Evolutionary conservation across 2,888 invertebrate genomes (phyloP).

Genomic region (Beris chalybata): DNA sequence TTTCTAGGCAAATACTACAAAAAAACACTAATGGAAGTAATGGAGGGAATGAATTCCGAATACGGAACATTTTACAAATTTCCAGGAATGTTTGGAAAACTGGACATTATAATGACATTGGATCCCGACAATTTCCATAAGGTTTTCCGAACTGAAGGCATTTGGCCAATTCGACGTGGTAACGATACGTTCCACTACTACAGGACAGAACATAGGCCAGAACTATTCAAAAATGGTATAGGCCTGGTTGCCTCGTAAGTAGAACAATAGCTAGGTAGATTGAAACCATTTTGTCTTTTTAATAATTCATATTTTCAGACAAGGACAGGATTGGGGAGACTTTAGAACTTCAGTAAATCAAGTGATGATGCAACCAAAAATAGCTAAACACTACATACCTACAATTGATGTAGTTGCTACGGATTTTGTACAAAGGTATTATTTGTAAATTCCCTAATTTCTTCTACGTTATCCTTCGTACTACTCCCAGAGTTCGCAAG

Average conservation of each 20-base stretch:
- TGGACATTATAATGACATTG: constrained; percentile 57
- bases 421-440: constrained; percentile 15
- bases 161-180: constrained; percentile 57
- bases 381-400: constrained; percentile 59
- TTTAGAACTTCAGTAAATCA: constrained; percentile 69
- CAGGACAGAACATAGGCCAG: constrained; percentile 51
- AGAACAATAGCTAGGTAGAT: constrained; percentile 44
- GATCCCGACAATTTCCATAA: constrained; percentile 59
- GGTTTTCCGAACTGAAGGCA: constrained; percentile 57
- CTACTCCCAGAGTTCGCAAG: constrained; percentile 47
- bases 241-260: constrained; percentile 49
- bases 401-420: constrained; percentile 51
- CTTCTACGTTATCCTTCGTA: neutral
- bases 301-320: constrained; percentile 45
- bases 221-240: constrained; percentile 51
- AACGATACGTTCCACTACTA: constrained; percentile 56
- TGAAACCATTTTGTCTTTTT: constrained; percentile 61
- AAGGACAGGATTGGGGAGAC: constrained; percentile 68
- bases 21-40: no score
- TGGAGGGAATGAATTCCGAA: neutral
- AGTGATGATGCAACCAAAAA: constrained; percentile 65
- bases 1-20: no score
- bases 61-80: constrained; percentile 57
- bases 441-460: neutral
- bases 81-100: constrained; percentile 51